Evolutionary conservation across 2,113 vertebrate genomes (phyloP).

Genomic region (Clinocottus analis): DNA sequence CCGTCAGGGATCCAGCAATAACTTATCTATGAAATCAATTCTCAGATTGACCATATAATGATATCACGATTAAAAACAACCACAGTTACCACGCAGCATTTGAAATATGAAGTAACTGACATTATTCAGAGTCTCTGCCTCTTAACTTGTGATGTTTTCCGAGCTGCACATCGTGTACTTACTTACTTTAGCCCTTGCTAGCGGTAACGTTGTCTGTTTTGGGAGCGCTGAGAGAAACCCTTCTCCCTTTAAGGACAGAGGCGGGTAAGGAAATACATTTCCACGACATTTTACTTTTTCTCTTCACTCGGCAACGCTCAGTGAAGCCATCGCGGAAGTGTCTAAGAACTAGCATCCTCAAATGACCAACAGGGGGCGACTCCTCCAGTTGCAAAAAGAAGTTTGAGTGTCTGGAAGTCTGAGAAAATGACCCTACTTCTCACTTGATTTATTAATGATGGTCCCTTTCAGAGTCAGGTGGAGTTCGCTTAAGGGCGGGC

Average conservation of each 20-base stretch:
- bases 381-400: no score
- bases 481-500: no score
- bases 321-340: no score
- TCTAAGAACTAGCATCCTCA: no score
- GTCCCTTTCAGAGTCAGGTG: no score
- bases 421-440: no score
- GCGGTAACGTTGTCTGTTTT: background rate
- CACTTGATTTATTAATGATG: no score
- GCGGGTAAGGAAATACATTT: no score
- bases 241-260: background rate
- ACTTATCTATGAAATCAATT: background rate
- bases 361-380: no score
- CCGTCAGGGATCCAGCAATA: background rate
- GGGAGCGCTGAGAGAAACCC: background rate
- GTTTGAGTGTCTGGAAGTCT: no score
- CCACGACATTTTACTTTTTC: no score
- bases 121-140: background rate
- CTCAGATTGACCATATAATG: background rate
- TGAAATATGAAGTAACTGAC: background rate
- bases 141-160: background rate
- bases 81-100: background rate
- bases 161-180: background rate
- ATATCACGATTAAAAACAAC: background rate
- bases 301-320: no score
- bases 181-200: background rate